Percentiles rank a stretch among this genome's conserved stretches.
Conservation (phyloP, 2,888 invertebrate species). For the Cylloceria caligata region DNA sequence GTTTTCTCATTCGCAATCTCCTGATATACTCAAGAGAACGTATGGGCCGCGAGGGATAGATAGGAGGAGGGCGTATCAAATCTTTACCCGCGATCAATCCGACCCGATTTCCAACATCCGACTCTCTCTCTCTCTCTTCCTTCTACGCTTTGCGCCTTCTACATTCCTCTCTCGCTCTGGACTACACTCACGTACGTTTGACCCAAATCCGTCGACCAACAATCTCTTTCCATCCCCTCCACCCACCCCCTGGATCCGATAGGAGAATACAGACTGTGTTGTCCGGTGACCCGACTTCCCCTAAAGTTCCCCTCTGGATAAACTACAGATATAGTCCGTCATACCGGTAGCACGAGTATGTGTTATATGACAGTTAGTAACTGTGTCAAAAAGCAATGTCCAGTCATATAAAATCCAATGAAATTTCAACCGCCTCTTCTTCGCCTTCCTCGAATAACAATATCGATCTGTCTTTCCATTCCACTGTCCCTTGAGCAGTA, state of each 20-base stretch:
- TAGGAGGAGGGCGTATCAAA: slow-evolving; percentile 52
- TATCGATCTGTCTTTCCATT: slow-evolving; percentile 60
- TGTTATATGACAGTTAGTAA: background rate
- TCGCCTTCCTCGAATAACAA: slow-evolving; percentile 27
- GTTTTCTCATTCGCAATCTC: slow-evolving; percentile 1
- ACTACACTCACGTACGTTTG: slow-evolving; percentile 60
- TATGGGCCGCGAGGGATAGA: slow-evolving; percentile 9
- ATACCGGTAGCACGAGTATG: background rate
- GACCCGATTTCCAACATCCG: slow-evolving; percentile 63
- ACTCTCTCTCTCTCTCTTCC: slow-evolving; percentile 38
- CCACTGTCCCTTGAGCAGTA: slow-evolving; percentile 46
- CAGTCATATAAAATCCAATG: slow-evolving; percentile 20
- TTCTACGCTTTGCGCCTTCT: slow-evolving; percentile 40
- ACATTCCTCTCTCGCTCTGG: slow-evolving; percentile 52
- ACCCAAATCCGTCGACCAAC: slow-evolving; percentile 66
- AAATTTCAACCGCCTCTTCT: slow-evolving; percentile 40
- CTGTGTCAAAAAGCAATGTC: slow-evolving; percentile 11
- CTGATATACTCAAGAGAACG: slow-evolving; percentile 7
- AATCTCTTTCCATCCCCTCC: slow-evolving; percentile 55
- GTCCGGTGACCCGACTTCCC: slow-evolving; percentile 55
- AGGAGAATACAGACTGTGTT: slow-evolving; percentile 42
- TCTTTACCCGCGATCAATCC: slow-evolving; percentile 66
- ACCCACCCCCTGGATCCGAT: slow-evolving; percentile 23
- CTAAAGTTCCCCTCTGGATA: slow-evolving; percentile 28
- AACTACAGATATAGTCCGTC: slow-evolving; percentile 2